Conservation (phyloP, 2,888 invertebrate species). For the Acanthosepion pharaonis region DNA sequence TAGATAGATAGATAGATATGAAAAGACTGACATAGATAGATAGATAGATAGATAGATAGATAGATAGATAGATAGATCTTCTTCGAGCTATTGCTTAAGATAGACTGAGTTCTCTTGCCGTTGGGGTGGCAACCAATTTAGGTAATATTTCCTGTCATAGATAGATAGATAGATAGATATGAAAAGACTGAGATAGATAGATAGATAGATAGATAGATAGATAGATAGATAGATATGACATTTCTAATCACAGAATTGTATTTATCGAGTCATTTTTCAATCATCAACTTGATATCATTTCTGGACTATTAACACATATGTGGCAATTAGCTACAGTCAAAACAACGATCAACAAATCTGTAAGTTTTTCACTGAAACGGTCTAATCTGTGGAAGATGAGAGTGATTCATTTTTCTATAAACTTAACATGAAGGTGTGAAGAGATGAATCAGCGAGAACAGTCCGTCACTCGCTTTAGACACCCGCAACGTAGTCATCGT, state of each 20-base stretch:
- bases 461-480: too few relatives aligned
- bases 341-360: not conserved
- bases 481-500: too few relatives aligned
- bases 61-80: not conserved
- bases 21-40: too few relatives aligned
- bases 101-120: too few relatives aligned
- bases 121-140: too few relatives aligned
- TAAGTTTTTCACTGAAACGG: not conserved
- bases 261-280: not conserved
- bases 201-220: not conserved
- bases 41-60: not conserved
- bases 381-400: not conserved
- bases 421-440: not conserved
- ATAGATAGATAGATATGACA: not conserved
- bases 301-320: not conserved
- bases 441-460: not conserved
- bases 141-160: too few relatives aligned
- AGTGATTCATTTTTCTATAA: not conserved
- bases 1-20: not conserved
- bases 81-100: too few relatives aligned
- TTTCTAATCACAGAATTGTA: not conserved
- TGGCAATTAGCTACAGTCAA: not conserved
- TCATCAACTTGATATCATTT: not conserved
- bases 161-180: too few relatives aligned
- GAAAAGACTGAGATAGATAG: not conserved